A percentile compares a stretch with the other conserved stretches of the same genome.
These are phyloP conservation scores for Pandemis corylana DNA, from an alignment of 2,888 invertebrate genomes.

Conservation along the genomic window DNA sequence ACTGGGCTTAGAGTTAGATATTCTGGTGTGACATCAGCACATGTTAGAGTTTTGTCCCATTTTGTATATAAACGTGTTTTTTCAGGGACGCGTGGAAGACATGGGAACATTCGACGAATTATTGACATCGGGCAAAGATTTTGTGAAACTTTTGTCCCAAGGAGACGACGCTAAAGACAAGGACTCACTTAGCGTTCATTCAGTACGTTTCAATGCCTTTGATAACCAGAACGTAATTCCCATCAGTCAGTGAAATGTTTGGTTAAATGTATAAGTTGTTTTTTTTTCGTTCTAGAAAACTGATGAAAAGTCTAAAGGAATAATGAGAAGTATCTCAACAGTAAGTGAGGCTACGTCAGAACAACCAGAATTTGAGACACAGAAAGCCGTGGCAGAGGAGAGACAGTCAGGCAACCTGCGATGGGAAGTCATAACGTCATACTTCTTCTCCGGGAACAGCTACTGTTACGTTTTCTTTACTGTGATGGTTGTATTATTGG, in stretches of 20 bases:
- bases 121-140: conserved; percentile 83
- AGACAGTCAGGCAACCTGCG: conserved; percentile 71
- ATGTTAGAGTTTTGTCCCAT: too few relatives aligned
- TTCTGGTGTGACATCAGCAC: too few relatives aligned
- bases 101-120: conserved; percentile 86
- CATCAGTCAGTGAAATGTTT: background rate
- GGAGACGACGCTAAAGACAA: conserved; percentile 75
- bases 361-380: conserved; percentile 67
- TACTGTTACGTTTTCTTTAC: conserved; percentile 64
- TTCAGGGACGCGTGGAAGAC: conserved; percentile 83
- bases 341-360: conserved; percentile 62
- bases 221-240: background rate
- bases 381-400: conserved; percentile 72
- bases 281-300: conserved; percentile 49
- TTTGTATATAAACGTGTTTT: background rate
- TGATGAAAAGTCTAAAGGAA: conserved; percentile 58
- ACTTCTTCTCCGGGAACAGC: conserved; percentile 72
- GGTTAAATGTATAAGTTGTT: background rate
- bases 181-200: conserved; percentile 64
- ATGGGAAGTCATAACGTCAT: conserved; percentile 70
- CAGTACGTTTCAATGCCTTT: conserved; percentile 43
- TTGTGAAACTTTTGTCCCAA: conserved; percentile 80
- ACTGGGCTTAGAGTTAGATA: too few relatives aligned
- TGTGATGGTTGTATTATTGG: conserved; percentile 66
- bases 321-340: conserved; percentile 47